Percentiles rank a stretch among this genome's conserved stretches.
These are phyloP conservation scores for Cinara cedri DNA, from an alignment of 2,888 invertebrate genomes.

Conservation along the genomic window DNA sequence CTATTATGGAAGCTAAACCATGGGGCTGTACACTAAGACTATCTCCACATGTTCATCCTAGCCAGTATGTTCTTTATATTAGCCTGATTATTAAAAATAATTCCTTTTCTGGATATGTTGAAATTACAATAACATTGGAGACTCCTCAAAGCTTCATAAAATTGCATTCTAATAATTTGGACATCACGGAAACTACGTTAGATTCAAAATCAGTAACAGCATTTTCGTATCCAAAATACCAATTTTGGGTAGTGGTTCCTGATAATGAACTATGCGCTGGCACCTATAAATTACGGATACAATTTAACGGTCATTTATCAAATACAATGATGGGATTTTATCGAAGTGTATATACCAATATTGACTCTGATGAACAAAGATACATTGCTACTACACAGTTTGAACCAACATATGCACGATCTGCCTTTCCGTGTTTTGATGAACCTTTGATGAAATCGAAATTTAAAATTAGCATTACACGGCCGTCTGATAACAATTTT, in stretches of 20 bases:
- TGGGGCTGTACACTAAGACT: conserved; percentile 59
- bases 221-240: conserved; percentile 61
- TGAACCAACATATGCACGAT: conserved; percentile 91
- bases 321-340: conserved; percentile 71
- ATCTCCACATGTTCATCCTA: conserved; percentile 69
- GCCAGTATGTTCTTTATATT: conserved; percentile 72
- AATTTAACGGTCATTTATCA: conserved; percentile 67
- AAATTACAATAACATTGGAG: conserved; percentile 65
- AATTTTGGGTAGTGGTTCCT: conserved; percentile 60
- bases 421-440: conserved; percentile 94
- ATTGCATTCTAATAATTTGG: conserved; percentile 70
- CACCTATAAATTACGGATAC: conserved; percentile 64
- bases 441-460: conserved; percentile 90
- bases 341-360: conserved; percentile 66
- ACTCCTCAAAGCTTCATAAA: conserved; percentile 65
- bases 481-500: conserved; percentile 72
- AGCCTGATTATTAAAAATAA: conserved; percentile 71
- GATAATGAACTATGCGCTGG: conserved; percentile 61
- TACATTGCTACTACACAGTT: conserved; percentile 89
- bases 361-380: conserved; percentile 66
- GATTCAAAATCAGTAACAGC: conserved; percentile 61
- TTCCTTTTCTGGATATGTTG: conserved; percentile 68
- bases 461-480: conserved; percentile 78
- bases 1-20: conserved; percentile 49
- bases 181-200: conserved; percentile 64